A percentile compares a stretch with the other conserved stretches of the same genome.
These are phyloP conservation scores for Pipistrellus kuhlii DNA, from an alignment of 2,797 vertebrate species.

Conservation along the genomic window DNA sequence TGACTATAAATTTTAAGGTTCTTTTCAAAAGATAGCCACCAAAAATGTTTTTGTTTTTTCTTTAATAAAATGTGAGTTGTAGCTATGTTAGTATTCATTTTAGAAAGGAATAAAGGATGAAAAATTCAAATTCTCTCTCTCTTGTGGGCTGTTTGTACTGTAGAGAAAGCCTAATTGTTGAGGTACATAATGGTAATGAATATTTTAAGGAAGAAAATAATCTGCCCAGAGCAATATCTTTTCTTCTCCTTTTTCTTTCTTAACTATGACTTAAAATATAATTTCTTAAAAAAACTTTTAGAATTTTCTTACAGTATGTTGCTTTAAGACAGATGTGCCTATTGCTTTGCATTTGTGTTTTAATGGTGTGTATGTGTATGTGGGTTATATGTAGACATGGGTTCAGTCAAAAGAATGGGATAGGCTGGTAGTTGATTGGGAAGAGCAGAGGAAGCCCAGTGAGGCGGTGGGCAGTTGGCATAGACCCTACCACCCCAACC, in stretches of 20 bases:
- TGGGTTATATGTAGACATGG: not conserved
- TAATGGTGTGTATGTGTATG: not conserved
- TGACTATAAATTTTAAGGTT: not conserved
- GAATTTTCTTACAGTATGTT: constrained; percentile 11
- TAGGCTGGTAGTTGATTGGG: not conserved
- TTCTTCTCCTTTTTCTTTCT: not conserved
- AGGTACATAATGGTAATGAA: not conserved
- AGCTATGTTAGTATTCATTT: constrained; percentile 8
- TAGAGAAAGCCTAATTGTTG: not conserved
- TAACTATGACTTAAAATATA: constrained; percentile 30
- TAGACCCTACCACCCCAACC: not conserved
- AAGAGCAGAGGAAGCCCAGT: not conserved
- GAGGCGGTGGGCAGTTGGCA: not conserved
- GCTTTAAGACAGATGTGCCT: constrained; percentile 51
- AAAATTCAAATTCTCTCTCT: not conserved
- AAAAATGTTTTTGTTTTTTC: not conserved
- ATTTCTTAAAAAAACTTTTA: constrained; percentile 14
- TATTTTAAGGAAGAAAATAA: constrained; percentile 32
- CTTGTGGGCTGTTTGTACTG: not conserved
- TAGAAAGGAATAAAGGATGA: constrained; percentile 43
- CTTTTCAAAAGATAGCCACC: constrained; percentile 47
- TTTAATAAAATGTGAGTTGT: constrained; percentile 44
- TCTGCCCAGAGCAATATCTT: not conserved
- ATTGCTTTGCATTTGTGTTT: constrained; percentile 45
- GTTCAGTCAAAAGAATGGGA: not conserved